These are phyloP conservation scores for Chamaea fasciata DNA, from an alignment of 2,113 vertebrate genomes.

Conservation along the genomic window DNA sequence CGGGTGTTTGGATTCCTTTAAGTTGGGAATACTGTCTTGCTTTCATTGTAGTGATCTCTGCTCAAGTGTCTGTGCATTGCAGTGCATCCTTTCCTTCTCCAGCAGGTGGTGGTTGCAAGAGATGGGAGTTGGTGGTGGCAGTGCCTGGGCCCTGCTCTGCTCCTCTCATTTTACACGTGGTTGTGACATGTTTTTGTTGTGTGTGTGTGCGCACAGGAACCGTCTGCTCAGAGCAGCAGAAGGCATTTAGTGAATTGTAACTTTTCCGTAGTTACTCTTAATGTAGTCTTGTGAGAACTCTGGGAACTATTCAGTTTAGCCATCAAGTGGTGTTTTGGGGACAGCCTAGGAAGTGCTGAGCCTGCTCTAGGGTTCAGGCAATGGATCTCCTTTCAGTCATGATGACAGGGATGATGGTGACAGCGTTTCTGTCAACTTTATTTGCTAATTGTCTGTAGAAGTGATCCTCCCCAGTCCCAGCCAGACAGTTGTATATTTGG, in stretches of 20 bases:
- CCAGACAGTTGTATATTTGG: neutral
- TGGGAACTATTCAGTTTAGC: neutral
- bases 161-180: fast-evolving
- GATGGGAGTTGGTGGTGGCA: fast-evolving
- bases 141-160: neutral
- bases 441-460: neutral
- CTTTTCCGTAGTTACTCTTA: neutral
- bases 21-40: neutral
- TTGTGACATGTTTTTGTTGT: neutral
- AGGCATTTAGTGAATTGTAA: neutral
- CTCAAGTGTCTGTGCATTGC: neutral
- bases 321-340: neutral
- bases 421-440: fast-evolving
- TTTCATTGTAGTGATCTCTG: neutral
- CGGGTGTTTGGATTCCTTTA: neutral
- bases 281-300: neutral
- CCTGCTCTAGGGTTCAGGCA: neutral
- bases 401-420: neutral
- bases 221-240: neutral
- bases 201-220: fast-evolving
- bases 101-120: neutral
- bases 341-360: neutral
- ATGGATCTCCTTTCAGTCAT: neutral
- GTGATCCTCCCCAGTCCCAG: neutral
- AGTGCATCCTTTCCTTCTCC: neutral